phyloP scores from a whole-genome alignment of 1,140 invertebrate genomes.

The Vanessa tameamea region DNA sequence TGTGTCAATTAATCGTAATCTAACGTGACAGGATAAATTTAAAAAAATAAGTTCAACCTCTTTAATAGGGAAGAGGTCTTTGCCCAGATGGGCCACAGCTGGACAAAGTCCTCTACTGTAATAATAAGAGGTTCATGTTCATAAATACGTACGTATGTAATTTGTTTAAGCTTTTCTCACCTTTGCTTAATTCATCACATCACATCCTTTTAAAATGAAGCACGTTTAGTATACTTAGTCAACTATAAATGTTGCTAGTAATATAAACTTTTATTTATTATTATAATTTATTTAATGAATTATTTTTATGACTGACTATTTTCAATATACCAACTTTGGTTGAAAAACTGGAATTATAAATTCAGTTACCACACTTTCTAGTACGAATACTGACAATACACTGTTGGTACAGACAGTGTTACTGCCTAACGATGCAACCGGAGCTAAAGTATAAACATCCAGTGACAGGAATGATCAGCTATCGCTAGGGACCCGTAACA shows the following conservation, averaged over 20 bases:
- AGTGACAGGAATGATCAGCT: slow-evolving; percentile 63
- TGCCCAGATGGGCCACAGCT: too few relatives aligned
- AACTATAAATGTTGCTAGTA: too few relatives aligned
- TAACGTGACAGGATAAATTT: too few relatives aligned
- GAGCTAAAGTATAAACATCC: slow-evolving; percentile 74
- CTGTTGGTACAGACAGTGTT: slow-evolving; percentile 57
- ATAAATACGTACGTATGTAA: not conserved
- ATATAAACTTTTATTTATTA: too few relatives aligned
- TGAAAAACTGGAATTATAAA: slow-evolving; percentile 1
- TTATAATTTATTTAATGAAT: too few relatives aligned
- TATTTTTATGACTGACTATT: too few relatives aligned
- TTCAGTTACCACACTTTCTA: slow-evolving; percentile 54
- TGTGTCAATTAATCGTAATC: too few relatives aligned
- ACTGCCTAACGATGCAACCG: slow-evolving; percentile 66
- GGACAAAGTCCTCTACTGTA: too few relatives aligned
- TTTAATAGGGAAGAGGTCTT: too few relatives aligned
- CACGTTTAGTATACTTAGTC: not conserved
- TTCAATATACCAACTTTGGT: too few relatives aligned
- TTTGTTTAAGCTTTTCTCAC: not conserved
- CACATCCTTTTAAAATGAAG: not conserved
- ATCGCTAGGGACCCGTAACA: slow-evolving; percentile 35
- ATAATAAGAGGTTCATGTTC: not conserved
- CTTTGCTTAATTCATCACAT: not conserved
- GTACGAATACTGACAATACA: slow-evolving; percentile 59
- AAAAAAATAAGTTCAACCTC: too few relatives aligned